These are phyloP conservation scores for Pterocles gutturalis DNA, from an alignment of 2,113 vertebrate species.

Conservation along the genomic window DNA sequence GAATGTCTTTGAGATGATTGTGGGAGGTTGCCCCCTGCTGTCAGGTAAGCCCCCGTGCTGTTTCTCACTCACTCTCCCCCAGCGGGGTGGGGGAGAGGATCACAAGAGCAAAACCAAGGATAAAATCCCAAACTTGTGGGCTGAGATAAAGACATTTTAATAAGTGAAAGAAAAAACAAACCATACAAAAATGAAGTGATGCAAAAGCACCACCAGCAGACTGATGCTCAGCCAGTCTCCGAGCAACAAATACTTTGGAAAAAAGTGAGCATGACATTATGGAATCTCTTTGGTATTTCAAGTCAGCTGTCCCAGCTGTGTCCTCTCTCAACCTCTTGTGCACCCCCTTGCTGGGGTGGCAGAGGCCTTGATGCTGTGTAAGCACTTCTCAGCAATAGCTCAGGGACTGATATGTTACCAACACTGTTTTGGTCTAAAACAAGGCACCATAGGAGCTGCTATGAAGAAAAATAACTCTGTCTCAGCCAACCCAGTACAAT, in stretches of 20 bases:
- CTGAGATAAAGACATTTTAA: background rate
- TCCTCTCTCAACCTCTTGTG: slow-evolving; percentile 20
- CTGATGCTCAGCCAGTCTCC: background rate
- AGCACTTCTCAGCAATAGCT: background rate
- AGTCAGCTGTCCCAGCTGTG: slow-evolving; percentile 63
- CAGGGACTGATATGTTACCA: background rate
- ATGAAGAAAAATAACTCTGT: background rate
- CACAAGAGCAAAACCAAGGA: background rate
- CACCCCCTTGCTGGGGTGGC: background rate
- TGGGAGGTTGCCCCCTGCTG: background rate
- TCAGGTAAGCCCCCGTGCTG: background rate
- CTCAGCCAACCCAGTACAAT: background rate
- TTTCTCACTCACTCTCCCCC: background rate
- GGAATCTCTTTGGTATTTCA: slow-evolving; percentile 40
- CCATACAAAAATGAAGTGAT: background rate
- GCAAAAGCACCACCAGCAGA: background rate
- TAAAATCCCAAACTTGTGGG: background rate
- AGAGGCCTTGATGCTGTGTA: background rate
- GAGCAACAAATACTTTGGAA: background rate
- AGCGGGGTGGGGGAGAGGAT: background rate
- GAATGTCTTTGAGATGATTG: background rate
- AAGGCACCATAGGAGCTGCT: background rate
- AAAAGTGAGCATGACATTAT: background rate
- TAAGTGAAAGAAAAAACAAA: background rate
- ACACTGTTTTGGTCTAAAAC: background rate